phyloP scores from a whole-genome alignment of 2,888 invertebrate species.

The Caenorhabditis sulstoni region DNA sequence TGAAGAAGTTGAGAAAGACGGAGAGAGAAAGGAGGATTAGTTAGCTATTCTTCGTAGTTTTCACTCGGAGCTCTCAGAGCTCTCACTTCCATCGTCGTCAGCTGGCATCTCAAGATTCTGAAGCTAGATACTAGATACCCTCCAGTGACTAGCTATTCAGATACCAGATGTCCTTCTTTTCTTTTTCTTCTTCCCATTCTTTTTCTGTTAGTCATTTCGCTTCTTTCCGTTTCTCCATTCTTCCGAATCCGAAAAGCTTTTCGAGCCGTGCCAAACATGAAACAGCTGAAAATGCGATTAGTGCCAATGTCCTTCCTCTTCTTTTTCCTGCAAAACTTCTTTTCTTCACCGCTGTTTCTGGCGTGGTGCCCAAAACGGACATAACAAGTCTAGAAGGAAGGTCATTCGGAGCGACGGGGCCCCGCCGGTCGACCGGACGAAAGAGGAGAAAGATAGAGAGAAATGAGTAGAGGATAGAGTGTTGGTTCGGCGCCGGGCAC shows the following conservation, averaged over 20 bases:
- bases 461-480: background rate
- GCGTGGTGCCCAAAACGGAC: too few species aligned
- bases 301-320: slow-evolving; percentile 1
- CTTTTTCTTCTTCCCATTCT: background rate
- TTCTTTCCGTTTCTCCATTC: background rate
- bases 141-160: too few species aligned
- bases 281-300: slow-evolving; percentile 1
- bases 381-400: slow-evolving; percentile 12
- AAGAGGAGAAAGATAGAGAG: too few species aligned
- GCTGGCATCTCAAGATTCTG: slow-evolving; percentile 1
- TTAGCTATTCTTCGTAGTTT: slow-evolving; percentile 5
- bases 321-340: background rate
- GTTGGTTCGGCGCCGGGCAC: slow-evolving; percentile 49
- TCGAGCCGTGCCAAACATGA: too few species aligned
- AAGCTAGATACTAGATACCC: slow-evolving; percentile 9
- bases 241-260: too few species aligned
- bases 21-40: background rate
- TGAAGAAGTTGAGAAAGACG: slow-evolving; percentile 1
- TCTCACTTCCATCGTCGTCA: background rate
- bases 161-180: too few species aligned
- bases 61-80: background rate
- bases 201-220: background rate
- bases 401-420: slow-evolving; percentile 23
- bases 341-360: slow-evolving; percentile 1
- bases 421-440: too few species aligned